Conservation (phyloP, 2,113 vertebrate species). For the Oceanites oceanicus region DNA sequence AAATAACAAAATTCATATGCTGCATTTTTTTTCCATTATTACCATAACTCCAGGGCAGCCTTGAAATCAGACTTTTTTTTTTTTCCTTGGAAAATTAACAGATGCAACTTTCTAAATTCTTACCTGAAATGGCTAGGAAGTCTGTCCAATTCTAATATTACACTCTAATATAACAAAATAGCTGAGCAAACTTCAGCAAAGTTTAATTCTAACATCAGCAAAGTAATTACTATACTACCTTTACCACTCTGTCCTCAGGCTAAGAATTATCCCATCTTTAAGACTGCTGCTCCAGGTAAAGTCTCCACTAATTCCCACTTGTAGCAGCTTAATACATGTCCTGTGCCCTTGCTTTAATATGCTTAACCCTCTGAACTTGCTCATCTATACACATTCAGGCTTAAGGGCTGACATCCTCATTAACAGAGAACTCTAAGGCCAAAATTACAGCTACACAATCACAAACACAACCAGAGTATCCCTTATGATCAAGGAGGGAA, state of each 20-base stretch:
- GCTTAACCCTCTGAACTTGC: conserved; percentile 42
- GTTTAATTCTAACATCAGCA: conserved; percentile 8
- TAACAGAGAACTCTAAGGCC: not conserved
- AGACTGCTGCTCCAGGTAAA: conserved; percentile 11
- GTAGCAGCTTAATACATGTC: not conserved
- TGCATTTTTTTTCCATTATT: not conserved
- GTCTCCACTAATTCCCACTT: not conserved
- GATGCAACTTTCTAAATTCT: not conserved
- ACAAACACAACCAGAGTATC: not conserved
- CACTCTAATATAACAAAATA: not conserved
- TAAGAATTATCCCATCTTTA: conserved; percentile 23
- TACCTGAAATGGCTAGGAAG: not conserved
- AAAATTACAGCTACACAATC: not conserved
- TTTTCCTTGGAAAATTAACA: not conserved
- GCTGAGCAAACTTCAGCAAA: not conserved
- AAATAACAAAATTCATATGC: not conserved
- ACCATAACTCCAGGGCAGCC: not conserved
- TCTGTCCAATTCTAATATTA: not conserved
- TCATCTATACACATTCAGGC: not conserved
- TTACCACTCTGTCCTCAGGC: not conserved
- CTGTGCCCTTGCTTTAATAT: not conserved
- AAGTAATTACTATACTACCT: not conserved
- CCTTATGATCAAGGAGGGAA: not conserved
- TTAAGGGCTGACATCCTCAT: conserved; percentile 15
- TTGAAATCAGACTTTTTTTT: not conserved